A percentile compares a stretch with the other conserved stretches of the same genome.
These are phyloP conservation scores for Sepioteuthis lessoniana DNA, from an alignment of 2,888 invertebrate species.

Conservation along the genomic window DNA sequence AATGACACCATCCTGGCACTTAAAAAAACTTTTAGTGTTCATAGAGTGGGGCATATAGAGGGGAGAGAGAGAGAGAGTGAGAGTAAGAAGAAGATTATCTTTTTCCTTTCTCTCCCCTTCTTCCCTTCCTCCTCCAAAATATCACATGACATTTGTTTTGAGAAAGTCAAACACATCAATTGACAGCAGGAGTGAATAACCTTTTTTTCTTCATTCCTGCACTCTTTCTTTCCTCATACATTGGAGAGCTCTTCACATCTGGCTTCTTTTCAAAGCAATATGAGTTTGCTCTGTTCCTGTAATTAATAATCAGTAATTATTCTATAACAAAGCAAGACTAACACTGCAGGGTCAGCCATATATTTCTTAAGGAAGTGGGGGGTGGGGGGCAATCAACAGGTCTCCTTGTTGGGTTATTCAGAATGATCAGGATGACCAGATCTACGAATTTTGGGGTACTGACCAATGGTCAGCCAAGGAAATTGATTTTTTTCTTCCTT, in stretches of 20 bases:
- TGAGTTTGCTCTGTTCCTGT: no score
- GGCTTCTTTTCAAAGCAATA: no score
- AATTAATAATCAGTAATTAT: no score
- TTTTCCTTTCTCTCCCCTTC: background rate
- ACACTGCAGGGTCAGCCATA: no score
- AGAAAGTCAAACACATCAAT: background rate
- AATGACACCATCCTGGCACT: background rate
- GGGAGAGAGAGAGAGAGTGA: background rate
- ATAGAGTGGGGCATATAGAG: background rate
- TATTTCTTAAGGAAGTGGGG: no score
- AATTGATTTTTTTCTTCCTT: background rate
- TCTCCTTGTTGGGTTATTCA: no score
- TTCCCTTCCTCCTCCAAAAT: background rate
- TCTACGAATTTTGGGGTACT: no score
- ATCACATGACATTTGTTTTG: slow-evolving; percentile 8
- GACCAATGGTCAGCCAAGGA: no score
- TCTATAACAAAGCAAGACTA: no score
- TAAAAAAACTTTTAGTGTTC: background rate
- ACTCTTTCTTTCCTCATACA: background rate
- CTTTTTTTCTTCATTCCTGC: background rate
- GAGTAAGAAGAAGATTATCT: background rate
- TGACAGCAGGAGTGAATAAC: background rate
- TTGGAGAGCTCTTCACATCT: background rate
- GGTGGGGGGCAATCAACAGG: no score
- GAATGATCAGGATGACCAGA: no score